These are phyloP conservation scores for Mactromeris polynyma DNA, from an alignment of 2,888 invertebrate genomes.

Conservation along the genomic window DNA sequence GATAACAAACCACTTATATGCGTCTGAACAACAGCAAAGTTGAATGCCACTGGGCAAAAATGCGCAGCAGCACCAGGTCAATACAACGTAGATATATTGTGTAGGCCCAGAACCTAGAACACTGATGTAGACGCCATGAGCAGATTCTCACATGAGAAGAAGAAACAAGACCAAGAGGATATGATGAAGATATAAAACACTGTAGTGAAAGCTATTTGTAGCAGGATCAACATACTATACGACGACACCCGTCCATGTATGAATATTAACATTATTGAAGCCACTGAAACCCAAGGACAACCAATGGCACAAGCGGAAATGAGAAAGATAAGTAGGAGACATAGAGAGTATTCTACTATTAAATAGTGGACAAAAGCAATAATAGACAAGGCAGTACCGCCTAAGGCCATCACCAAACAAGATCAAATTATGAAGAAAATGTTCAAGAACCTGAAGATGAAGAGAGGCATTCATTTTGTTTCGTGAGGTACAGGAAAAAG, in stretches of 20 bases:
- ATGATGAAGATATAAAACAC: no score
- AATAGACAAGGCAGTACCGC: not conserved
- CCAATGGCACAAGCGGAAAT: not conserved
- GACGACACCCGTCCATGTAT: not conserved
- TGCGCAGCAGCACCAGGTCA: not conserved
- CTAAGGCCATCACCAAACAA: not conserved
- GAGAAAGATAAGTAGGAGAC: not conserved
- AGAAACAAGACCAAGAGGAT: not conserved
- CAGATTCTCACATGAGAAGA: slow-evolving; percentile 19
- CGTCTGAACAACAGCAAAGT: slow-evolving; percentile 34
- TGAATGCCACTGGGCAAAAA: slow-evolving; percentile 33
- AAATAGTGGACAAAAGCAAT: not conserved
- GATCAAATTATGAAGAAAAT: not conserved
- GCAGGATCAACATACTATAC: no score
- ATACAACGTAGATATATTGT: slow-evolving; percentile 41
- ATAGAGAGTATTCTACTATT: not conserved
- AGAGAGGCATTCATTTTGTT: not conserved
- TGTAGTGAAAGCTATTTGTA: not conserved
- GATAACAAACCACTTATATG: slow-evolving; percentile 50
- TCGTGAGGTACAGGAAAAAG: not conserved
- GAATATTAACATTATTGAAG: not conserved
- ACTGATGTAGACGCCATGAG: slow-evolving; percentile 54
- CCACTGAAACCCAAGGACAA: not conserved
- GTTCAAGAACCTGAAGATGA: not conserved
- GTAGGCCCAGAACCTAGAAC: slow-evolving; percentile 41